Base-by-base conservation (phyloP, 2,888 invertebrate genomes). In the Melangyna quadrimaculata region DNA sequence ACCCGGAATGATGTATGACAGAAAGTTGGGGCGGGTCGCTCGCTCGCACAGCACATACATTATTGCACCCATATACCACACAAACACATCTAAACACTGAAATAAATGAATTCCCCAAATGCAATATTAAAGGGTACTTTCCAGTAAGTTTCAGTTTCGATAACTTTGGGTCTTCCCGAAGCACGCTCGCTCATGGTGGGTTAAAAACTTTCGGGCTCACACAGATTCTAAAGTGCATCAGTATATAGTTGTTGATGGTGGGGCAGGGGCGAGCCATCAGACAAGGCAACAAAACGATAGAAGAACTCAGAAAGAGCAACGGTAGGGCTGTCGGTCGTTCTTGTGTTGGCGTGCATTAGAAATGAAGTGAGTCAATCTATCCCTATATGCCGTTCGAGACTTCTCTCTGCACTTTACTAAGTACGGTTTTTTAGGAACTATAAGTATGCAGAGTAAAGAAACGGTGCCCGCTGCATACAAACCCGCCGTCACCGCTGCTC, bases 1-100 rank as follows among this genome's bases (percentile, higher is more conserved):
- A 78, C 81, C 82, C 87, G 78, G 78, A 87, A 87, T 87, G 82
- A 87, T 87, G 78, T 87, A 87, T 87, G 87, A 87, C 87, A 82
- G 78, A 74, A 82, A 82, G 78, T 87, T 74, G 81, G 82, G 71
- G 70, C 40, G 78, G 78, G 48, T 78, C 75, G 74, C 43, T 67
- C 29, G 40, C 40, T 12, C 24, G 12, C 57, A 57, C 19, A 19
- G 12, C 80, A 69, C 61, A 53, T 35, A 65, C 35, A 53, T 29
- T 51, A 48, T 43, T 43, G 37, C 10, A 55, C 55, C n/a, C 65
- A 22, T 40, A 32, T 32, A 59, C 22, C 53, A 61, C 43, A 29
- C 12, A 35, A 48, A 69, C 32, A 70, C 48, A 67, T 57, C 4
- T 40, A 7, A 45, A 43, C 40, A 57, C 81, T 81, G 61, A 84